Base-by-base conservation (phyloP, 2,888 invertebrate species). In the Folsomia candida region DNA sequence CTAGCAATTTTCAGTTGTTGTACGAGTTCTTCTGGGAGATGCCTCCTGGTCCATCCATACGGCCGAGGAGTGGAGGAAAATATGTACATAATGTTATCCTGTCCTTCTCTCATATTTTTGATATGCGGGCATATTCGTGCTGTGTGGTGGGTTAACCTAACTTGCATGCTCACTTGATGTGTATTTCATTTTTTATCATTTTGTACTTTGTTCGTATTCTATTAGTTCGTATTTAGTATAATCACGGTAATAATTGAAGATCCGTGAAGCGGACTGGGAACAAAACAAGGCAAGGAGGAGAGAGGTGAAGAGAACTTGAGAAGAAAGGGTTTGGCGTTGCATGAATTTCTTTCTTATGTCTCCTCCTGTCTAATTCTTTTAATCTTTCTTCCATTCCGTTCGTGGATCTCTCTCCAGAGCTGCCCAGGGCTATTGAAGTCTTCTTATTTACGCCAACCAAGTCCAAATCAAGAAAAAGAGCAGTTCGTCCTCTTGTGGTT, bases 211-310 rank as follows among this genome's bases (percentile, higher is more conserved):
- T 54, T 22, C 54, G 54, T n/a, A 28, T 61, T 61, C 61, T 61
- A 61, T 61, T 61, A 61, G 61, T n/a, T 61, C 29, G 61, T 61
- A 61, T 61, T 61, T 61, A 61, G 61, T 61, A 61, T 61, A 61
- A 61, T 61, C 61, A 61, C 9, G 26, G n/a, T 28, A 28, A 28
- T 61, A 61, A 61, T 26, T 27, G 61, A 20, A 61, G 27, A 61
- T 60, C 54, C 54, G 54, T 60, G 60, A 60, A 54, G 54, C 24
- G 24, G 20, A n/a, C n/a, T n/a, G 22, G 20, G 57, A 60, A 60
- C 60, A 61, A 28, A 54, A 54, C 54, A 54, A n/a, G 54, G 37
- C 4, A 54, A n/a, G 54, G 11, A 14, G 54, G 54, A n/a, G 54
- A 54, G 4, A 54, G 4, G 14, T 37, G 14, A 37, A 37, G 14